Evolutionary conservation across 2,888 invertebrate genomes (phyloP).

Genomic region (Agrochola circellaris): DNA sequence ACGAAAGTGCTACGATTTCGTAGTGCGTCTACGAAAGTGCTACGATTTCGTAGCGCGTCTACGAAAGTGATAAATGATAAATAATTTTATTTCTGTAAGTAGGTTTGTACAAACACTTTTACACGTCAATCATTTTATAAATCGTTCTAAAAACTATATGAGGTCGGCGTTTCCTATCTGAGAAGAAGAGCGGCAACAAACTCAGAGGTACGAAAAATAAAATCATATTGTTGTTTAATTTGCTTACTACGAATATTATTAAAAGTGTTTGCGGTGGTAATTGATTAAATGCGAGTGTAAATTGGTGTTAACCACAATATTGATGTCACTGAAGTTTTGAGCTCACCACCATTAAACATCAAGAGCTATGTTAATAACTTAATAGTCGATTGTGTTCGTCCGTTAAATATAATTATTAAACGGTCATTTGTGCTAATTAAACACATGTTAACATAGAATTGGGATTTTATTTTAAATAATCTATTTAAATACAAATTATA

Average conservation of each 20-base stretch:
- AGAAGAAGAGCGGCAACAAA: too few relatives aligned
- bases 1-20: too few relatives aligned
- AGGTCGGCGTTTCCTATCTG: too few relatives aligned
- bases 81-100: too few relatives aligned
- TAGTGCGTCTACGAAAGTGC: too few relatives aligned
- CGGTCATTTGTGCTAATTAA: background rate
- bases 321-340: slow-evolving; percentile 28
- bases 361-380: slow-evolving; percentile 30
- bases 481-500: background rate
- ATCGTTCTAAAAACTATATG: too few relatives aligned
- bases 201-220: background rate
- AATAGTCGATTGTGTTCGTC: slow-evolving; percentile 12
- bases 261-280: slow-evolving; percentile 9
- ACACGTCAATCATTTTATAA: too few relatives aligned
- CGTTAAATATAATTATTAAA: slow-evolving; percentile 12
- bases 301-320: slow-evolving; percentile 45
- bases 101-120: too few relatives aligned
- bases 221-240: background rate
- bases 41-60: background rate
- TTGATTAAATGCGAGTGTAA: slow-evolving; percentile 38
- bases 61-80: background rate
- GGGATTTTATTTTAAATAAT: background rate
- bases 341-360: slow-evolving; percentile 37
- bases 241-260: slow-evolving; percentile 13
- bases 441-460: background rate